These are phyloP conservation scores for Oncorhynchus kisutch DNA, from an alignment of 2,113 vertebrate species.

Conservation along the genomic window DNA sequence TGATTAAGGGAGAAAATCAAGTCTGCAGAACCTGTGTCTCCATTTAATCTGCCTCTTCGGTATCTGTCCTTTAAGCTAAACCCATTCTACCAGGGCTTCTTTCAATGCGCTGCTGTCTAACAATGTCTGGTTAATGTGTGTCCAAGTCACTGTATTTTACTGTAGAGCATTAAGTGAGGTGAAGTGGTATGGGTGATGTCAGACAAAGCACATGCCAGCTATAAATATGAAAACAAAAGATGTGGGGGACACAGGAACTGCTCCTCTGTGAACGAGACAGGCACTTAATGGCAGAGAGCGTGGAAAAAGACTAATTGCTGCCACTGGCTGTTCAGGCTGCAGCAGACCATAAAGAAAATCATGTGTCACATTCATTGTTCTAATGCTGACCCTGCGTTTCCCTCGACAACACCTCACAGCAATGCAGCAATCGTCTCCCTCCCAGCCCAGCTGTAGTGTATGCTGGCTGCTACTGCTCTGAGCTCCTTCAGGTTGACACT, in stretches of 20 bases:
- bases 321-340: constrained; percentile 23
- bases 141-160: constrained; percentile 22
- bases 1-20: constrained; percentile 31
- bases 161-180: constrained; percentile 11
- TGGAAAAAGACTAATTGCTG: constrained; percentile 51
- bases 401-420: constrained; percentile 7
- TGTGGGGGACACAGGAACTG: constrained; percentile 17
- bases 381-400: constrained; percentile 28
- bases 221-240: constrained; percentile 51
- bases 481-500: neutral
- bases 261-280: constrained; percentile 28
- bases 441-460: neutral
- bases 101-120: constrained; percentile 31
- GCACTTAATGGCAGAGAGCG: constrained; percentile 42
- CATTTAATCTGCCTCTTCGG: constrained; percentile 2
- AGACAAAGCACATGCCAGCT: constrained; percentile 33
- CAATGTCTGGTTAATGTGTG: constrained; percentile 25
- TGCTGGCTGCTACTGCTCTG: neutral
- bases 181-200: constrained; percentile 15
- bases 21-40: constrained; percentile 29
- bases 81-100: constrained; percentile 23
- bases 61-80: constrained; percentile 10
- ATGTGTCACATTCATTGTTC: constrained; percentile 25
- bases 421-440: neutral
- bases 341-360: constrained; percentile 34